Evolutionary conservation across 2,888 invertebrate genomes (phyloP).

Genomic region (Aphidius colemani): DNA sequence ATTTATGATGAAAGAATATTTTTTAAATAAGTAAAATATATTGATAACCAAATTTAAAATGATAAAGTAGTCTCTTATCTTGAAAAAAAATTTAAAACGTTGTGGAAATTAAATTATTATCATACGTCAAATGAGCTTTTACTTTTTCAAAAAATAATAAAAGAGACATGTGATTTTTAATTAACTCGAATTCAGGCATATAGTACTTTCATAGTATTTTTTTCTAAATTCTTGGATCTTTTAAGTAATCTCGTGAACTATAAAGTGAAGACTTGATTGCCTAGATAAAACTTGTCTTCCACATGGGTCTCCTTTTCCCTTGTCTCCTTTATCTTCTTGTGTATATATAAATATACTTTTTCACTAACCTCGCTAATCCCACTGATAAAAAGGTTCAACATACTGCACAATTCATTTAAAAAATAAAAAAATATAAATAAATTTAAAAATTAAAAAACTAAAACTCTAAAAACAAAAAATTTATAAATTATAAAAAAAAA

Average conservation of each 20-base stretch:
- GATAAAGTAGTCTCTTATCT: too few species aligned
- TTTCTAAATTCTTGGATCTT: neutral
- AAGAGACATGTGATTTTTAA: constrained; percentile 1
- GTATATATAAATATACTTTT: too few species aligned
- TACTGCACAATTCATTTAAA: too few species aligned
- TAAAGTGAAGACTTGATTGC: constrained; percentile 18
- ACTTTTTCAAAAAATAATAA: neutral
- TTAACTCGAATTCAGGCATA: neutral
- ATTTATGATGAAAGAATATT: too few species aligned
- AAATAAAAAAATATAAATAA: neutral
- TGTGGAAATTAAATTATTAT: neutral
- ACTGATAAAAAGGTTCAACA: too few species aligned
- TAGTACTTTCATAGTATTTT: neutral
- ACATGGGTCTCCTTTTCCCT: constrained; percentile 9
- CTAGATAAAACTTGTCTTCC: constrained; percentile 21
- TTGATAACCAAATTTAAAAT: too few species aligned
- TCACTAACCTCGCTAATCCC: too few species aligned
- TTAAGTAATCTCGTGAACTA: constrained; percentile 6
- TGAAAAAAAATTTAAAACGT: neutral
- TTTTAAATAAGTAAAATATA: too few species aligned
- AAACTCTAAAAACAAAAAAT: constrained; percentile 1
- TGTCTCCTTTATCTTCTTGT: constrained; percentile 5
- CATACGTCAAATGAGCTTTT: neutral
- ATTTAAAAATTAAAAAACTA: neutral
- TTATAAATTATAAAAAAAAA: constrained; percentile 6